Evolutionary conservation across 2,113 vertebrate species (phyloP), one percentile per base, ranked within the genome.

Genomic region (Colistium nudipinnis): DNA sequence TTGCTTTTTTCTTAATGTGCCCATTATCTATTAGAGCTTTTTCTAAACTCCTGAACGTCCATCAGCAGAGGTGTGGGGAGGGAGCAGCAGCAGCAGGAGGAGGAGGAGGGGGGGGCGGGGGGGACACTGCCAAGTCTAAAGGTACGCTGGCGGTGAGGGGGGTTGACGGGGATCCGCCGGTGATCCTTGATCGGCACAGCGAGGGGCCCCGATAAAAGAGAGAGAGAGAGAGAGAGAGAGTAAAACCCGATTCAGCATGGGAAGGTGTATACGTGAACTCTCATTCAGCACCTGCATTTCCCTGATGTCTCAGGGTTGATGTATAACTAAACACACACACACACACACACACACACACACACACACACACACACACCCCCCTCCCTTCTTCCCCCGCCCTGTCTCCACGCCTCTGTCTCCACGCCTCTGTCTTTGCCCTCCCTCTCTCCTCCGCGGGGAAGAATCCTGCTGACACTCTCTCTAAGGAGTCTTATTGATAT

Each of bases 401-500:
- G 41, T 52, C 54, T 77, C 53, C n/a, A n/a, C n/a, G n/a, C n/a
- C n/a, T n/a, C n/a, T n/a, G n/a, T n/a, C n/a, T n/a, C n/a, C n/a
- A n/a, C n/a, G n/a, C n/a, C n/a, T 54, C 47, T 49, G 47, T 53
- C 41, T 80, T 62, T 30, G 38, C 81, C 65, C 38, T 31, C 19
- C 10, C 62, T 65, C 61, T 78, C 81, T 85, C 60, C 75, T 84
- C 67, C 78, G n/a, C 66, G 74, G 83, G 84, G 83, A 89, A 85
- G 83, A 85, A 68, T 89, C 85, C 85, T 82, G 86, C 87, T 88
- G 90, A 86, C 79, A 57, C 80, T 28, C 85, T 82, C 87, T 90
- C 89, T 52, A 76, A 90, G 83, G 89, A 84, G 81, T 89, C 88
- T 83, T 83, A 90, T 89, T 90, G 89, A 86, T 90, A 90, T 91